Base-by-base conservation (phyloP, 2,797 vertebrate species). In the Balearica regulorum region DNA sequence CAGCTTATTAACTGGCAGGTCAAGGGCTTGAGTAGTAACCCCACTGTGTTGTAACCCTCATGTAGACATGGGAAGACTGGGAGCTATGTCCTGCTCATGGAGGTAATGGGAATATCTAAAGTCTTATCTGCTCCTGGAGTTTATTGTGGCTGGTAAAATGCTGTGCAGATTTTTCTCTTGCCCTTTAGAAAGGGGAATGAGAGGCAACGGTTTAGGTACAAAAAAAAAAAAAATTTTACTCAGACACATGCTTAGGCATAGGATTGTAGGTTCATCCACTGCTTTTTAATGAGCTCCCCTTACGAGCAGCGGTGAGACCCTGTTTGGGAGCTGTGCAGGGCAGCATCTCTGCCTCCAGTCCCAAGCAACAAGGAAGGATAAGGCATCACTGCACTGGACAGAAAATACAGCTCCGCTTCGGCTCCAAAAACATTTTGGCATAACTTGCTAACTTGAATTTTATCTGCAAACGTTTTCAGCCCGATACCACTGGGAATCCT, bases 371-470 rank as follows among this genome's bases (percentile, higher is more conserved):
- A 46, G 44, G 71, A 62, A 14, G 64, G 83, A 89, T 44, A 89
- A 90, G 43, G 68, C 64, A 75, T n/a, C 33, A 16, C 49, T 12
- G 43, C 1, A 7, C 41, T 4, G 37, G 17, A 55, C 51, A 71
- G 54, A 91, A 96, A 94, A 62, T 26, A 60, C 43, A 46, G 66
- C 72, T 81, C 78, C 2, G 2, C 48, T 65, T 57, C 0, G 10
- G 83, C 70, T 96, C 89, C 81, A 75, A 78, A 90, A 94, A 58
- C 75, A 81, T 91, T 85, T 80, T 92, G 89, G 86, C 71, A 29
- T 41, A 55, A 76, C 61, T 92, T 55, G 14, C 77, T 83, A 76
- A 83, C 81, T 79, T 71, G 76, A 82, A 51, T 92, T 96, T 96
- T 95, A 94, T 97, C 95, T 96, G 92, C 80, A 93, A 92, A 83